Evolutionary conservation across 2,888 invertebrate genomes (phyloP).

Genomic region (Urechis unicinctus): DNA sequence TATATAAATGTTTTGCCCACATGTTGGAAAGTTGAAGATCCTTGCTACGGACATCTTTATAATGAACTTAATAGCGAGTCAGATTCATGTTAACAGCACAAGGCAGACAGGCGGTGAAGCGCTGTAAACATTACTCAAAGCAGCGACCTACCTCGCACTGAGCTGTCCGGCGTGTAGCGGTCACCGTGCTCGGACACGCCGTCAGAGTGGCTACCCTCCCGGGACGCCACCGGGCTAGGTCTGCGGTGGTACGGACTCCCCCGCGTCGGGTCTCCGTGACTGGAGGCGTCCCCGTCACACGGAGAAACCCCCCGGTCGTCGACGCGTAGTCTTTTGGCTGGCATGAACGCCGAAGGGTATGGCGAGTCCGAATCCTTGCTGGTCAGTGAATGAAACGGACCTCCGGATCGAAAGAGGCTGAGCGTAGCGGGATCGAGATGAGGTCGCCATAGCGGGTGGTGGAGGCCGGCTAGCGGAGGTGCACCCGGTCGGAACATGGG

Average conservation of each 20-base stretch:
- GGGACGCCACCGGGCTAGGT: neutral
- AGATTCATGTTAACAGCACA: too few relatives aligned
- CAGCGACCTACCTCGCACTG: neutral
- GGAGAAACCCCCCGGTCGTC: neutral
- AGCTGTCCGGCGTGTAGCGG: neutral
- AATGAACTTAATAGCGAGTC: too few relatives aligned
- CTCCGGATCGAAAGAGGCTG: neutral
- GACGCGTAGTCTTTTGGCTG: neutral
- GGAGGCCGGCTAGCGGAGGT: neutral
- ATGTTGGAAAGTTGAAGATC: too few relatives aligned
- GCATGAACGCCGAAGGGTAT: neutral
- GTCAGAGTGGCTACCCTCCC: neutral
- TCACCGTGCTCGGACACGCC: neutral
- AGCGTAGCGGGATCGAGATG: neutral
- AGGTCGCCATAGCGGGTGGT: neutral
- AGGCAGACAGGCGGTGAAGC: too few relatives aligned
- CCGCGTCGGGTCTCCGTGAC: neutral
- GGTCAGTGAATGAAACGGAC: neutral
- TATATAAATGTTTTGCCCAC: too few relatives aligned
- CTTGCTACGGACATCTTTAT: too few relatives aligned
- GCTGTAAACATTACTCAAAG: too few relatives aligned
- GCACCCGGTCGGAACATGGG: neutral
- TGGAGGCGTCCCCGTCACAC: neutral
- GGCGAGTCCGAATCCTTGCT: neutral
- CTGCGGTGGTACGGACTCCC: neutral